Evolutionary conservation across 2,888 invertebrate species (phyloP), one percentile per base, ranked within the genome.

Genomic region (Spodoptera littoralis): DNA sequence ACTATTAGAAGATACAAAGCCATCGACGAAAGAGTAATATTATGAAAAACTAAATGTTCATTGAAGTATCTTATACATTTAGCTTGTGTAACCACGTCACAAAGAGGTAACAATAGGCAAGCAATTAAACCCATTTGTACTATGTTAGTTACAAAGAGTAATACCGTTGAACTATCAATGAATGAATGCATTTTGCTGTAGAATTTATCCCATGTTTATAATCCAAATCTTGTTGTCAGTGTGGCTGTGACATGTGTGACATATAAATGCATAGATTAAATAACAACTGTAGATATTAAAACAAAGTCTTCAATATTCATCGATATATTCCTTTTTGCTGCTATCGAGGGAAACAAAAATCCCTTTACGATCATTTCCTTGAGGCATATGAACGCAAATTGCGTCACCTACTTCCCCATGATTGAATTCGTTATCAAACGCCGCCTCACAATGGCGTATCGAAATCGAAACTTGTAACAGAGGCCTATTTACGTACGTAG

Each of bases 401-500:
- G 73, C 80, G 80, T 79, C 79, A 80, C 66, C 80, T 68, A 75
- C 77, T 82, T 83, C 80, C 73, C 73, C 78, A 73, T 88, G 87
- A 89, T 89, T 87, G 89, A 89, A 90, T 88, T 89, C 81, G 84
- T 89, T 90, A 90, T 90, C 88, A 85, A 84, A 74, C 83, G 69
- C 77, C 66, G 53, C 65, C 73, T 77, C 79, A 82, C 84, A 84
- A 83, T 80, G 78, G 79, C 76, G 84, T 82, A 82, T 81, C 81
- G 80, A 82, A 84, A 84, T 81, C 81, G 85, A 85, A 86, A 87
- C 81, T 82, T 87, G 84, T 83, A 82, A 84, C 81, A 79, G 78
- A 79, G 71, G 77, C 82, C 82, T 84, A 87, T 88, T 87, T 88
- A 85, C 83, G 81, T 77, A 85, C 81, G 79, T 50, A 67, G 79